A percentile compares a stretch with the other conserved stretches of the same genome.
Evolutionary conservation across 2,888 invertebrate genomes (phyloP).

Genomic region (Drosophila merina): DNA sequence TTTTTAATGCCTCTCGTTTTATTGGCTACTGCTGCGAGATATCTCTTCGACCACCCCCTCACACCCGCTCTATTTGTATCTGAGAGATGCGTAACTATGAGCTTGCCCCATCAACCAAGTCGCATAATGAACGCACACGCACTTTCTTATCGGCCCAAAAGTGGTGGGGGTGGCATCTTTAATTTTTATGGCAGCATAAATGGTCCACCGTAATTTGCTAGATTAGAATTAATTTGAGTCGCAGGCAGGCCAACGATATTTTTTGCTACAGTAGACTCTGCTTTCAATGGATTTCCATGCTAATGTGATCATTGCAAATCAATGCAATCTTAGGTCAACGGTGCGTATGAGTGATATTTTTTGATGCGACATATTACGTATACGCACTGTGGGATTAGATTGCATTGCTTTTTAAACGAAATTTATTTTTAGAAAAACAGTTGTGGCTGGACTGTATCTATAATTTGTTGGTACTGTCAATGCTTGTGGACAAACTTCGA

Average conservation of each 20-base stretch:
- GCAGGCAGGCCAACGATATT: conserved; percentile 38
- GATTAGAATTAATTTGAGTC: conserved; percentile 79
- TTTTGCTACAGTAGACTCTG: conserved; percentile 26
- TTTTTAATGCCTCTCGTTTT: conserved; percentile 75
- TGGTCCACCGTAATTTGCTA: conserved; percentile 76
- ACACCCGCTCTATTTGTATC: conserved; percentile 19
- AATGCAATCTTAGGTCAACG: no score
- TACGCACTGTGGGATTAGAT: neutral
- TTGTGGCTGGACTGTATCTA: conserved; percentile 20
- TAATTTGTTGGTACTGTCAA: conserved; percentile 34
- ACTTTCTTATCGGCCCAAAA: conserved; percentile 55
- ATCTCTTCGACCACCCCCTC: conserved; percentile 9
- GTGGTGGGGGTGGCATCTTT: conserved; percentile 60
- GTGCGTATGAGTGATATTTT: neutral
- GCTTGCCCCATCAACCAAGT: conserved; percentile 9
- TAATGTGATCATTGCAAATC: no score
- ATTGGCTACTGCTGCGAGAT: conserved; percentile 60
- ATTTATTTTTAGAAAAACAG: neutral
- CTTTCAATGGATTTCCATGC: neutral
- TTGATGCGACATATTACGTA: neutral
- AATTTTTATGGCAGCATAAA: conserved; percentile 78
- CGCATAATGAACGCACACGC: conserved; percentile 63
- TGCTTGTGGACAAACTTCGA: conserved; percentile 57
- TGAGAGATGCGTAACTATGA: conserved; percentile 44
- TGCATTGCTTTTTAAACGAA: neutral